phyloP scores from a whole-genome alignment of 2,888 invertebrate species.

The Callosobruchus maculatus region DNA sequence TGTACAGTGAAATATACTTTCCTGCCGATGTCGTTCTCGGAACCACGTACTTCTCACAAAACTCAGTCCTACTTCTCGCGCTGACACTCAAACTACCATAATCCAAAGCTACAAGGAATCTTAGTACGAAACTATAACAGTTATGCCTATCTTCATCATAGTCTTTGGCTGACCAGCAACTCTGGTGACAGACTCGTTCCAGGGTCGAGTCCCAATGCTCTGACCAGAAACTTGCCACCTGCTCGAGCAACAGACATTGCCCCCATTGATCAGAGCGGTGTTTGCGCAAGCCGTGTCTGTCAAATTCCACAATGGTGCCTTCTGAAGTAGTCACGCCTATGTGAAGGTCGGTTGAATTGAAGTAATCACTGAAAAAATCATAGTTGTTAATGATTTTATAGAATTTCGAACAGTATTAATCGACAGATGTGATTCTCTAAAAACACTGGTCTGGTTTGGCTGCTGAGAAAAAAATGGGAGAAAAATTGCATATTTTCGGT shows the following conservation, averaged over 20 bases:
- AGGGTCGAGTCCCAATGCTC: slow-evolving; percentile 69
- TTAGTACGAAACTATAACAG: slow-evolving; percentile 82
- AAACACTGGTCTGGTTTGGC: too few relatives aligned
- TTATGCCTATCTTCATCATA: slow-evolving; percentile 77
- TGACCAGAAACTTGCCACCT: slow-evolving; percentile 59
- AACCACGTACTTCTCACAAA: slow-evolving; percentile 79
- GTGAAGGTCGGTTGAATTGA: slow-evolving; percentile 80
- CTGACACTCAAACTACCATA: slow-evolving; percentile 68
- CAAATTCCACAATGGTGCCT: slow-evolving; percentile 80
- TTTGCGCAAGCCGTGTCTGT: slow-evolving; percentile 68
- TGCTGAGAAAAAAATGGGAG: too few relatives aligned
- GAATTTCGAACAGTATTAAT: too few relatives aligned
- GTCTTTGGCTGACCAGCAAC: slow-evolving; percentile 63
- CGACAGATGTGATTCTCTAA: too few relatives aligned
- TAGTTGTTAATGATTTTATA: too few relatives aligned
- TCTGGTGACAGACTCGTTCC: slow-evolving; percentile 57
- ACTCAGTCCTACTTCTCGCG: slow-evolving; percentile 62
- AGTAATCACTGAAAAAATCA: slow-evolving; percentile 66
- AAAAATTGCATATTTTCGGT: too few relatives aligned
- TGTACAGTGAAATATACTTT: slow-evolving; percentile 79
- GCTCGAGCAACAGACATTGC: slow-evolving; percentile 67
- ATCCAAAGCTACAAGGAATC: slow-evolving; percentile 70
- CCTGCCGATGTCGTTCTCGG: slow-evolving; percentile 78
- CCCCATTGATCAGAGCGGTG: slow-evolving; percentile 58
- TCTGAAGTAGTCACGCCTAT: slow-evolving; percentile 84